Base-by-base conservation (phyloP, 2,113 vertebrate species). In the Pygoscelis antarcticus region DNA sequence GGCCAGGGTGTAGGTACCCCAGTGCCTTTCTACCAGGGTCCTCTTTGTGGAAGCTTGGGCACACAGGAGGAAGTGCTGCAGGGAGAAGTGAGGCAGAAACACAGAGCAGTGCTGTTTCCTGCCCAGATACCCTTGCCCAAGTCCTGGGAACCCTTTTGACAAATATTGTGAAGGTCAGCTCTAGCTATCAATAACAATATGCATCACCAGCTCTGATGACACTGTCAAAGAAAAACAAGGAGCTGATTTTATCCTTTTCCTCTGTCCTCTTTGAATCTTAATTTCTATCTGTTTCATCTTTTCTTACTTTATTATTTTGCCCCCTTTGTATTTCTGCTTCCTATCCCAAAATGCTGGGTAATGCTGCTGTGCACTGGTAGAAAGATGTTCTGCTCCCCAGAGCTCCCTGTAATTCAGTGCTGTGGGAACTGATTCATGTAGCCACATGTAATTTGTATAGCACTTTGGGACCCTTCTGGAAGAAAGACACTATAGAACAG, bases 381-480 rank as follows among this genome's bases (percentile, higher is more conserved):
- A 85, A 92, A 74, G 82, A 74, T 2, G 1, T 65, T 83, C 80
- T 74, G 46, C 64, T 94, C 60, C 91, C 78, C 38, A 77, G 88
- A 92, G 76, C 23, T 83, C 40, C 64, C 38, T 17, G 64, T 68
- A 92, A 71, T 89, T 93, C 90, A 82, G 86, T 27, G 88, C 55
- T 96, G 80, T 90, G 96, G 86, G 94, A 95, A 95, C 72, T 26
- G 70, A 94, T 90, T 93, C 92, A 78, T 75, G 65, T 62, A 76
- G 52, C 89, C 92, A 89, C 69, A 92, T 92, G 89, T 71, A 94
- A 97, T 93, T 92, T 92, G 89, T 97, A 82, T 36, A 78, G 72
- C 80, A 90, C 83, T 90, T 95, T 84, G 80, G 89, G 94, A 96
- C 86, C 64, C 61, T 92, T 93, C 76, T 90, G 86, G 90, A 90